Evolutionary conservation across 2,797 vertebrate genomes (phyloP).

Genomic region (Takifugu ocellatus): DNA sequence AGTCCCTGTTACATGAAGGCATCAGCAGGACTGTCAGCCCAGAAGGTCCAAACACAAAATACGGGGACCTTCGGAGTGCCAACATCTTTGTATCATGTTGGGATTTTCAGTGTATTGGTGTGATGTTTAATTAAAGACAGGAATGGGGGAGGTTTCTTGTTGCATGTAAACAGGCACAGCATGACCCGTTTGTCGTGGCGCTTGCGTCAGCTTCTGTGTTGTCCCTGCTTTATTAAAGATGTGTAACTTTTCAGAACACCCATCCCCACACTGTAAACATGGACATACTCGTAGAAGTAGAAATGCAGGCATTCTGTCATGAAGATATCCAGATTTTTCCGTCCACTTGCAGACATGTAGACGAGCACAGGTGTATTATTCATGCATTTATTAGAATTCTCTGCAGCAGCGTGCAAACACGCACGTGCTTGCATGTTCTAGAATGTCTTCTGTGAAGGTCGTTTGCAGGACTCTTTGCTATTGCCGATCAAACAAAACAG

Average conservation of each 20-base stretch:
- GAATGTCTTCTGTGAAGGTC: conserved; percentile 20
- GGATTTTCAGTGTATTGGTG: conserved; percentile 6
- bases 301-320: conserved; percentile 27
- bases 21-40: conserved; percentile 30
- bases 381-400: conserved; percentile 6
- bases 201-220: background rate
- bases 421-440: conserved; percentile 6
- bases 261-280: conserved; percentile 1
- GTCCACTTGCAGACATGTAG: too few species aligned
- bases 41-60: conserved; percentile 17
- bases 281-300: conserved; percentile 12
- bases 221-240: background rate
- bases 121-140: background rate
- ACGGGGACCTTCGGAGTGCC: background rate
- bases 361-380: background rate
- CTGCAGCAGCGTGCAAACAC: conserved; percentile 7
- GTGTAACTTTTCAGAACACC: conserved; percentile 6
- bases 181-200: too few species aligned
- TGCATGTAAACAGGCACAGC: too few species aligned
- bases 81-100: too few species aligned
- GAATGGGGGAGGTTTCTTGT: background rate
- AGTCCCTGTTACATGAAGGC: conserved; percentile 43
- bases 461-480: conserved; percentile 4
- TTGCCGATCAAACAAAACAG: conserved; percentile 26
- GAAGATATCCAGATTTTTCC: conserved; percentile 2